Conservation (phyloP, 2,888 invertebrate genomes). For the Drosophila fulvimacula region DNA sequence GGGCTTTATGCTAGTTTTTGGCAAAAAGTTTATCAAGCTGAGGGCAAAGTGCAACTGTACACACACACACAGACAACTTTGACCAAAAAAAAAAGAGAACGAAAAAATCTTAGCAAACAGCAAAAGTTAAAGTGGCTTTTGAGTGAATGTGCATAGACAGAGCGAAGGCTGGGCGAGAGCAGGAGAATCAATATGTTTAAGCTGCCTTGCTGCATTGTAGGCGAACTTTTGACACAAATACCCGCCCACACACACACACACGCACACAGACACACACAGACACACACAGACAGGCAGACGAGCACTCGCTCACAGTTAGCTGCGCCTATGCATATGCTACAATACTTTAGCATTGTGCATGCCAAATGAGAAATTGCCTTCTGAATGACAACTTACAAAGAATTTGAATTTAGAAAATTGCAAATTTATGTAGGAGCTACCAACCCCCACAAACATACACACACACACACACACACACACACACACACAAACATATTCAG, state of each 20-base stretch:
- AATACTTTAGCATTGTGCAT: conserved; percentile 65
- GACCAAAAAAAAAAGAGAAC: conserved; percentile 29
- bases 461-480: conserved; percentile 9
- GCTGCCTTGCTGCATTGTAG: conserved; percentile 63
- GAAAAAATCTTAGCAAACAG: conserved; percentile 70
- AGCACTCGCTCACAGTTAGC: conserved; percentile 6
- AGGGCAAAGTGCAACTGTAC: conserved; percentile 44
- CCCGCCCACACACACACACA: conserved; percentile 14
- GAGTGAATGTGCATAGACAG: conserved; percentile 31
- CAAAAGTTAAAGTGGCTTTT: conserved; percentile 71
- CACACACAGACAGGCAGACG: neutral
- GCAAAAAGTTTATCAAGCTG: conserved; percentile 63
- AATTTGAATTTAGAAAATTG: conserved; percentile 80
- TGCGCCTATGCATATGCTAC: conserved; percentile 67
- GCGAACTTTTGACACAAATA: conserved; percentile 55
- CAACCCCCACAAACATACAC: conserved; percentile 16
- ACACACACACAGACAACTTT: conserved; percentile 35
- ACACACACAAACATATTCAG: conserved; percentile 13
- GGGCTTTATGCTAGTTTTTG: conserved; percentile 52
- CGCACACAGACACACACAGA: neutral
- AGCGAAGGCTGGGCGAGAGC: neutral
- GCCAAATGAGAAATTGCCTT: conserved; percentile 74
- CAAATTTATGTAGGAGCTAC: conserved; percentile 76
- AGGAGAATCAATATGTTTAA: conserved; percentile 70
- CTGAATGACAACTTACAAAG: conserved; percentile 81